A percentile compares a stretch with the other conserved stretches of the same genome.
These are phyloP conservation scores for Paramuricea clavata DNA, from an alignment of 92 coral and sea anemone species.

Conservation along the genomic window DNA sequence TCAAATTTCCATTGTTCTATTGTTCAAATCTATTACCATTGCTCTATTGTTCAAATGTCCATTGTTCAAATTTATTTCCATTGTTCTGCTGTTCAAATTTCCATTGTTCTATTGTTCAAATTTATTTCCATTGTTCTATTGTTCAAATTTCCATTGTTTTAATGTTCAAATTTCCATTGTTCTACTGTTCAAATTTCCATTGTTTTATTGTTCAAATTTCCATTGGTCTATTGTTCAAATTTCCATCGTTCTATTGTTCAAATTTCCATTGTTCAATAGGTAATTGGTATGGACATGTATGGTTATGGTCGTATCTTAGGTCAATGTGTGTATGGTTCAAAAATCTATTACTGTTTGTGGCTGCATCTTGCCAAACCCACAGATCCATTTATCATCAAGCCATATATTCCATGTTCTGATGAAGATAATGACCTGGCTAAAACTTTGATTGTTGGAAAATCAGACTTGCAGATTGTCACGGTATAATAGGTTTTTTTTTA, in stretches of 20 bases:
- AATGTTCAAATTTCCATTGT: too few relatives aligned
- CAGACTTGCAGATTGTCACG: slow-evolving; percentile 66
- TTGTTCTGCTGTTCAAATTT: too few relatives aligned
- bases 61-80: neutral
- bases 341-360: slow-evolving; percentile 82
- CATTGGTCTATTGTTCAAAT: neutral
- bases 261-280: slow-evolving; percentile 46
- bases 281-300: slow-evolving; percentile 83
- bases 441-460: slow-evolving; percentile 70
- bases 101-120: too few relatives aligned
- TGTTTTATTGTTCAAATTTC: neutral
- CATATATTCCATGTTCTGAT: slow-evolving; percentile 64
- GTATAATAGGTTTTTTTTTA: slow-evolving; percentile 15
- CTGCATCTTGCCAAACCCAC: slow-evolving; percentile 69
- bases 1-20: neutral
- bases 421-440: slow-evolving; percentile 69
- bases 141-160: too few relatives aligned
- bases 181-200: too few relatives aligned
- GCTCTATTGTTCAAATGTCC: too few relatives aligned
- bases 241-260: neutral
- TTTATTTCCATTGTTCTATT: neutral
- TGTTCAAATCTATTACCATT: too few relatives aligned
- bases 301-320: slow-evolving; percentile 86
- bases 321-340: slow-evolving; percentile 78
- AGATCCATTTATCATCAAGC: slow-evolving; percentile 71